Conservation (phyloP, 2,797 vertebrate species). For the Micropoecilia bifurca region DNA sequence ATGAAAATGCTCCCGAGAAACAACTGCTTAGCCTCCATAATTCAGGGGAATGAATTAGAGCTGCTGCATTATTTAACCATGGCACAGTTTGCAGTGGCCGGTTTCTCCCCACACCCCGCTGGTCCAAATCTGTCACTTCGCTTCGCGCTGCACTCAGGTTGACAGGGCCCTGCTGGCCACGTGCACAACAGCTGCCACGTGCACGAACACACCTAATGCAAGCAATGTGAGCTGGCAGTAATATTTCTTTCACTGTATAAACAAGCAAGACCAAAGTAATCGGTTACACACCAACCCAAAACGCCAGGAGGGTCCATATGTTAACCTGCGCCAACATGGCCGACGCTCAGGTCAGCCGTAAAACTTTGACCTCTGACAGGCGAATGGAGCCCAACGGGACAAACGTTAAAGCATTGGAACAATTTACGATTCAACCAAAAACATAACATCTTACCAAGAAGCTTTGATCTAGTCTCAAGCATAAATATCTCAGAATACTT, state of each 20-base stretch:
- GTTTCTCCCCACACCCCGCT: constrained; percentile 31
- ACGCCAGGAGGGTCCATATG: neutral
- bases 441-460: too few relatives aligned
- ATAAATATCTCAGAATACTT: too few relatives aligned
- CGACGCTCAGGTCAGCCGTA: neutral
- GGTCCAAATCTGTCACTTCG: constrained; percentile 72
- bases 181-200: neutral
- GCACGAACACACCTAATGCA: constrained; percentile 7
- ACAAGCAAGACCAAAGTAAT: neutral
- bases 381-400: neutral
- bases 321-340: too few relatives aligned
- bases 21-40: constrained; percentile 33
- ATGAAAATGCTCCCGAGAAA: constrained; percentile 31
- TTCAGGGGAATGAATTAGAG: constrained; percentile 60
- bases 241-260: neutral
- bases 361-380: neutral
- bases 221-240: neutral
- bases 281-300: constrained; percentile 5
- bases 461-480: too few relatives aligned
- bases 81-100: constrained; percentile 40
- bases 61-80: constrained; percentile 66
- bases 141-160: constrained; percentile 36
- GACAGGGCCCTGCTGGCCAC: constrained; percentile 50
- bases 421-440: neutral
- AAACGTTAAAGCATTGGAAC: neutral